These are phyloP conservation scores for Ursus arctos DNA, from an alignment of 2,113 vertebrate species.

Conservation along the genomic window DNA sequence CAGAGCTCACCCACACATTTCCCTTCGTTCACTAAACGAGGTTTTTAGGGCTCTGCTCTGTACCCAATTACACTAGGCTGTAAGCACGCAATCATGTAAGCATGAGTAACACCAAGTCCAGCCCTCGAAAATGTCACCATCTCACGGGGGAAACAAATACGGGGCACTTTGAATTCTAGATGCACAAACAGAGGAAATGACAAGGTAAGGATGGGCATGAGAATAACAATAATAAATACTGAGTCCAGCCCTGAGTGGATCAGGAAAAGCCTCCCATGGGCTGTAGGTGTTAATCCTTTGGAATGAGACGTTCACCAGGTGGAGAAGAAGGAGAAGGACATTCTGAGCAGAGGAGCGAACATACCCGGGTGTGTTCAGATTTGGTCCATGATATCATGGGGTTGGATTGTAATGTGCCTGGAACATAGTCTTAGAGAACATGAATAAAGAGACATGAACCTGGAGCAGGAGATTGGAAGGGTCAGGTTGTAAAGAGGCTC, in stretches of 20 bases:
- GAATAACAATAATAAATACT: background rate
- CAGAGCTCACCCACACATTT: accelerated
- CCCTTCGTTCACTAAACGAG: background rate
- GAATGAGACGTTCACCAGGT: background rate
- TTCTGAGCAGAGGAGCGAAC: background rate
- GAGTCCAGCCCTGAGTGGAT: accelerated
- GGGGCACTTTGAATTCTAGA: background rate
- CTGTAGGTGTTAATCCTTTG: too few species aligned
- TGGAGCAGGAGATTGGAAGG: background rate
- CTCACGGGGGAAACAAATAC: background rate
- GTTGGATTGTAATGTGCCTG: background rate
- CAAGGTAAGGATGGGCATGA: background rate
- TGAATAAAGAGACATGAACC: background rate
- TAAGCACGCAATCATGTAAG: background rate
- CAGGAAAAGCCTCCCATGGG: background rate
- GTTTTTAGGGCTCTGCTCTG: background rate
- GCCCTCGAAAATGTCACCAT: background rate
- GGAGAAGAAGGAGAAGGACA: accelerated
- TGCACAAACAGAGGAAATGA: too few species aligned
- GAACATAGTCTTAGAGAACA: background rate
- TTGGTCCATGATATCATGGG: background rate
- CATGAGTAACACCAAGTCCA: background rate
- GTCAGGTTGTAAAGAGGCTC: background rate
- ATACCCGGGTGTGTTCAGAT: background rate
- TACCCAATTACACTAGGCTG: accelerated